Evolutionary conservation across 2,888 invertebrate genomes (phyloP), one percentile per base, ranked within the genome.

Genomic region (Pseudococcus longispinus): DNA sequence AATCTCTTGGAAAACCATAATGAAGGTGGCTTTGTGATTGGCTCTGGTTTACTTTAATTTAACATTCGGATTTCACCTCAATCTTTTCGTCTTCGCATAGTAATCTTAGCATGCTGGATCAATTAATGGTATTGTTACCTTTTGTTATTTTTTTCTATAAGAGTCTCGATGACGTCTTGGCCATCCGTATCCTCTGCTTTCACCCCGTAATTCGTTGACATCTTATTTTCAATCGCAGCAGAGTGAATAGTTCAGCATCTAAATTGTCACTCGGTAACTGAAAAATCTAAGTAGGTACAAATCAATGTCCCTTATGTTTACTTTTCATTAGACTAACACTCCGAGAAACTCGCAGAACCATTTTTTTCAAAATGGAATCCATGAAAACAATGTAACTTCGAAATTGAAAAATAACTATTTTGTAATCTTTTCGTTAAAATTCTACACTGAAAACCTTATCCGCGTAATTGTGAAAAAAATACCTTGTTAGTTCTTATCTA

Each of bases 1-100:
- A 42, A 42, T 42, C 77, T n/a, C 20, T 80, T 80, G 9, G 77
- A 80, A 8, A 42, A 80, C 77, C 77, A 80, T 20, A 80, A 42
- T 11, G 74, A 74, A 6, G 77, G 42, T 80, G 77, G 0, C 18
- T 26, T 80, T 5, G 77, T 37, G 70, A 26, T 70, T 18, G 70
- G 29, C 18, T 26, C 18, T 29, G 29, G 29, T 15, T 70, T 29
- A 5, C 70, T 80, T 20, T 18, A 20, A 74, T 70, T 29, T 3
- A 70, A 37, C 0, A 37, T 37, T 37, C 8, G 37, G 37, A 9
- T 5, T 37, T 37, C 37, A 9, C 2, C 5, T 1, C 5, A 6
- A 37, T 37, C 8, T 37, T 9, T 37, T 37, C 37, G 4, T 32
- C 5, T 32, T 32, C 5, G 5, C 5, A 32, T 55, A n/a, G 5